phyloP scores from a whole-genome alignment of 1,140 invertebrate species.

The Ctenoplectra terminalis region DNA sequence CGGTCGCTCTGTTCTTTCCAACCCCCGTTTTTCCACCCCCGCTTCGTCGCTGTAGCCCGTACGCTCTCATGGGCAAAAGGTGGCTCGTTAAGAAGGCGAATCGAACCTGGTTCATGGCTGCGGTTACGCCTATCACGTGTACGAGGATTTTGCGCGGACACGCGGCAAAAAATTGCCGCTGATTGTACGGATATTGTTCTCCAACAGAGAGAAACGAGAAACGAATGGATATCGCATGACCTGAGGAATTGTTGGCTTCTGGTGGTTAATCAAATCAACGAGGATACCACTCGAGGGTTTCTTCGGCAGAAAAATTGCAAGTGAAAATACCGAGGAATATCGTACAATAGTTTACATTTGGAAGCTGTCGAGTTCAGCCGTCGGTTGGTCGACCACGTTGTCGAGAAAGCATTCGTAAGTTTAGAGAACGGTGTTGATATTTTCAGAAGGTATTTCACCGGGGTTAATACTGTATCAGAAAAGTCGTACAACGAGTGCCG shows the following conservation, averaged over 20 bases:
- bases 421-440: background rate
- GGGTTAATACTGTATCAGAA: conserved; percentile 19
- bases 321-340: background rate
- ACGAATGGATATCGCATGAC: background rate
- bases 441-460: background rate
- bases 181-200: conserved; percentile 7
- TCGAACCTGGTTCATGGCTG: background rate
- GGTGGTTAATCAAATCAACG: background rate
- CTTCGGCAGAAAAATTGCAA: background rate
- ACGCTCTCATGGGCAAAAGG: conserved; percentile 56
- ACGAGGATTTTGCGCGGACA: conserved; percentile 3
- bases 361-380: no score
- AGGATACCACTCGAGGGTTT: background rate
- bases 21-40: background rate
- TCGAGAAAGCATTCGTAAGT: background rate
- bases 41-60: background rate
- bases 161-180: background rate
- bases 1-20: conserved; percentile 26
- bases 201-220: background rate
- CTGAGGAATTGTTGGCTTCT: background rate
- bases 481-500: background rate
- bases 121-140: conserved; percentile 44
- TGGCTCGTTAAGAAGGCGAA: conserved; percentile 60
- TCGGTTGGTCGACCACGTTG: background rate
- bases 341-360: background rate